A percentile compares a stretch with the other conserved stretches of the same genome.
Conservation (phyloP, 1,140 invertebrate genomes). For the Yoshiicerus persimilis region DNA sequence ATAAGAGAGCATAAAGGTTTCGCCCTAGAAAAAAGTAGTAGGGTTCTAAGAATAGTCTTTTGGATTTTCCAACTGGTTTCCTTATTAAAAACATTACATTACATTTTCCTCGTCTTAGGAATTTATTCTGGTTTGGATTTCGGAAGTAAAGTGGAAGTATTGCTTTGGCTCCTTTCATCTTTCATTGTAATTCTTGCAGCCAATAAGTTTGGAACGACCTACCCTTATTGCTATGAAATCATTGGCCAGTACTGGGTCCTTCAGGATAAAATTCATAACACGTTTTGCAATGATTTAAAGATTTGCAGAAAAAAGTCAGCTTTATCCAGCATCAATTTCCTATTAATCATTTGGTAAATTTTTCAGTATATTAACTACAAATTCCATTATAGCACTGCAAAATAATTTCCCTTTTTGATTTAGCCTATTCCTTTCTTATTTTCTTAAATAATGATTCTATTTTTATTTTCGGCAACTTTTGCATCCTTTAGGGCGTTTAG, state of each 20-base stretch:
- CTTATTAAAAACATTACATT: background rate
- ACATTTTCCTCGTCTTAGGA: background rate
- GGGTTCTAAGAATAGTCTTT: background rate
- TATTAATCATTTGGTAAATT: background rate
- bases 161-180: background rate
- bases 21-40: background rate
- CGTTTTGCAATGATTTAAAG: background rate
- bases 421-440: too few relatives aligned
- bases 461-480: too few relatives aligned
- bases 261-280: background rate
- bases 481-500: too few relatives aligned
- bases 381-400: background rate
- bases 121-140: background rate
- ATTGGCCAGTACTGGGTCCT: background rate
- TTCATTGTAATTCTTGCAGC: background rate
- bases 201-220: background rate
- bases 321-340: background rate
- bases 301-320: background rate
- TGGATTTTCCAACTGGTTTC: background rate
- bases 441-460: too few relatives aligned
- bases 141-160: background rate
- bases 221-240: background rate
- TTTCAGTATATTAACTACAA: background rate
- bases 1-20: background rate
- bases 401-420: too few relatives aligned